phyloP scores from a whole-genome alignment of 2,797 vertebrate species.

The Hephaestus fuliginosus region DNA sequence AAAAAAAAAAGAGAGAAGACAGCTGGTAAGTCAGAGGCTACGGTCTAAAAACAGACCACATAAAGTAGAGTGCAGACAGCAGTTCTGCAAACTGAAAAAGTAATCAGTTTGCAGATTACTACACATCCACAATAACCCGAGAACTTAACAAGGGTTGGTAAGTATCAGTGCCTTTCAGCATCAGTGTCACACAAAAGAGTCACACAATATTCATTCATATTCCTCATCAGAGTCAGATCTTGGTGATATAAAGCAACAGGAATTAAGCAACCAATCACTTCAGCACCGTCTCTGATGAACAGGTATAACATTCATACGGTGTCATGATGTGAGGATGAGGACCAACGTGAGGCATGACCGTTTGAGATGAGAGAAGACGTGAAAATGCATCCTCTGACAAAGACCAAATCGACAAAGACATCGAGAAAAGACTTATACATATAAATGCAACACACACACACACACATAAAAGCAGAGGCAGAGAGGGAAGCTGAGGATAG shows the following conservation, averaged over 20 bases:
- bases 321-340: background rate
- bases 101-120: slow-evolving; percentile 12
- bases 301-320: background rate
- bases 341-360: background rate
- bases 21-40: slow-evolving; percentile 20
- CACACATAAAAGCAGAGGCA: slow-evolving; percentile 64
- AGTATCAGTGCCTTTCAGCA: background rate
- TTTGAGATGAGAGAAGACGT: slow-evolving; percentile 5
- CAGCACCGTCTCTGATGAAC: slow-evolving; percentile 4
- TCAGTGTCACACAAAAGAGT: slow-evolving; percentile 1
- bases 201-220: background rate
- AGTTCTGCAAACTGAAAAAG: slow-evolving; percentile 17
- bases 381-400: slow-evolving; percentile 26
- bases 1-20: background rate
- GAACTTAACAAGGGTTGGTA: slow-evolving; percentile 3
- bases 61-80: background rate
- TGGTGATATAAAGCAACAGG: background rate
- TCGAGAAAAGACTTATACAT: slow-evolving; percentile 38
- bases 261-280: slow-evolving; percentile 3
- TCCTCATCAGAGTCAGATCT: background rate
- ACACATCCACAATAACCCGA: slow-evolving; percentile 2
- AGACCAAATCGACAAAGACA: slow-evolving; percentile 28
- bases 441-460: slow-evolving; percentile 44
- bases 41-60: slow-evolving; percentile 23
- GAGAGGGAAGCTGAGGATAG: slow-evolving; percentile 74